phyloP scores from a whole-genome alignment of 2,113 vertebrate species.

The Strix uralensis region DNA sequence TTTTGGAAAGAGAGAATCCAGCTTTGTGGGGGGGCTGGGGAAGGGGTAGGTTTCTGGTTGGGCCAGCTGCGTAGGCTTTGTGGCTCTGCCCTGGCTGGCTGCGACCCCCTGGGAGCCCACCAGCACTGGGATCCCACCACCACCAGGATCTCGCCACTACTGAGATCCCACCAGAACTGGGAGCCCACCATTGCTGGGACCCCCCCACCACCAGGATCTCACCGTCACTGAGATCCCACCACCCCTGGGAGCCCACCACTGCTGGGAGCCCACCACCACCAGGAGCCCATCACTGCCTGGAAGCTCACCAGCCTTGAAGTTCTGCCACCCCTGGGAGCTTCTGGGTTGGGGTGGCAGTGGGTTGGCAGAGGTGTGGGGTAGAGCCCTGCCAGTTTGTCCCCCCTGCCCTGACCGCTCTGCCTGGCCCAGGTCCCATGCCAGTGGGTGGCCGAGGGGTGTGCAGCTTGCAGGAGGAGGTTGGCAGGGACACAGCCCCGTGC shows the following conservation, averaged over 20 bases:
- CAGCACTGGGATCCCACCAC: not conserved
- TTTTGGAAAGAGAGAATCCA: not conserved
- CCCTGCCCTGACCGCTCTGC: fast-evolving
- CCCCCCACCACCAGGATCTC: not conserved
- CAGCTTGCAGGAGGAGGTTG: not conserved
- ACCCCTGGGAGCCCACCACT: not conserved
- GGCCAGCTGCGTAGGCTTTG: not conserved
- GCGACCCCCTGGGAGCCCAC: not conserved
- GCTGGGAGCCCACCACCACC: too few relatives aligned
- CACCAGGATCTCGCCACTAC: not conserved
- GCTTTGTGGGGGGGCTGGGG: not conserved
- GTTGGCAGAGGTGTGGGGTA: not conserved
- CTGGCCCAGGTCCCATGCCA: not conserved
- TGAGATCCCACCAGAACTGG: too few relatives aligned
- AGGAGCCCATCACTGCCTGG: too few relatives aligned
- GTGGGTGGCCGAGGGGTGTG: not conserved
- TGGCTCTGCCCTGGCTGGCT: not conserved
- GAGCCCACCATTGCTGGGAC: not conserved
- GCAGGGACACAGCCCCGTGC: not conserved
- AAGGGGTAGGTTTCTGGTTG: not conserved
- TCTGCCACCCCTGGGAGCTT: too few relatives aligned
- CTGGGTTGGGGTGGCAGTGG: not conserved
- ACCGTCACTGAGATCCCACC: too few relatives aligned
- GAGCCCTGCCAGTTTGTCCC: not conserved
- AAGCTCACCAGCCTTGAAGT: too few relatives aligned